phyloP scores from a whole-genome alignment of 2,113 vertebrate species.

The Triplophysa tibetana region DNA sequence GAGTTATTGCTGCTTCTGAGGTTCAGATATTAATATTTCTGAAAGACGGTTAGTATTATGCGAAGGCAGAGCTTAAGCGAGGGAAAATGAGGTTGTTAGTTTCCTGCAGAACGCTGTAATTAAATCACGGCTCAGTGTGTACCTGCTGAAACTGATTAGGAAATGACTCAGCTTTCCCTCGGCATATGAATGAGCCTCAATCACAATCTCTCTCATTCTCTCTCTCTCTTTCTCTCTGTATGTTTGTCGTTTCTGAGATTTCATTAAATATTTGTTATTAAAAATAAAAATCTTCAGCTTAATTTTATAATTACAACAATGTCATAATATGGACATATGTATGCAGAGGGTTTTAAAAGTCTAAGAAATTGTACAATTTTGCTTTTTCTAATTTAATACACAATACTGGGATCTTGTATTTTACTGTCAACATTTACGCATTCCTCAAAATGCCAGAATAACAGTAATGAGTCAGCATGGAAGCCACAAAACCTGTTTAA shows the following conservation, averaged over 20 bases:
- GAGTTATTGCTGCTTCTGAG: background rate
- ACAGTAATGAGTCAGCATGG: background rate
- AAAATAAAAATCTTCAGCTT: background rate
- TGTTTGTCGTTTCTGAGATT: background rate
- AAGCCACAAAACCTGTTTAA: background rate
- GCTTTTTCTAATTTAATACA: no score
- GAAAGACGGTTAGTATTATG: constrained; percentile 15
- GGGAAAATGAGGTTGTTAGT: constrained; percentile 2
- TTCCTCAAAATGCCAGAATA: background rate
- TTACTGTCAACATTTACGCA: background rate
- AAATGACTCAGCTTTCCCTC: constrained; percentile 38
- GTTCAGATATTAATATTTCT: constrained; percentile 3
- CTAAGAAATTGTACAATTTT: background rate
- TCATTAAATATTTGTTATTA: background rate
- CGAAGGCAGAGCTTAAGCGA: constrained; percentile 4
- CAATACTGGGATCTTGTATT: background rate
- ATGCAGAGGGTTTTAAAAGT: background rate
- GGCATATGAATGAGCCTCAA: background rate
- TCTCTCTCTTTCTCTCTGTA: background rate
- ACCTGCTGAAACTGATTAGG: constrained; percentile 18
- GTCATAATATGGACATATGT: no score
- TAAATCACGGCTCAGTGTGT: constrained; percentile 39
- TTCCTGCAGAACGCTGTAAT: constrained; percentile 42
- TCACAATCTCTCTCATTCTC: background rate
- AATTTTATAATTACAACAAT: background rate